phyloP scores from a whole-genome alignment of 2,888 invertebrate species.

The Odontomyia ornata region DNA sequence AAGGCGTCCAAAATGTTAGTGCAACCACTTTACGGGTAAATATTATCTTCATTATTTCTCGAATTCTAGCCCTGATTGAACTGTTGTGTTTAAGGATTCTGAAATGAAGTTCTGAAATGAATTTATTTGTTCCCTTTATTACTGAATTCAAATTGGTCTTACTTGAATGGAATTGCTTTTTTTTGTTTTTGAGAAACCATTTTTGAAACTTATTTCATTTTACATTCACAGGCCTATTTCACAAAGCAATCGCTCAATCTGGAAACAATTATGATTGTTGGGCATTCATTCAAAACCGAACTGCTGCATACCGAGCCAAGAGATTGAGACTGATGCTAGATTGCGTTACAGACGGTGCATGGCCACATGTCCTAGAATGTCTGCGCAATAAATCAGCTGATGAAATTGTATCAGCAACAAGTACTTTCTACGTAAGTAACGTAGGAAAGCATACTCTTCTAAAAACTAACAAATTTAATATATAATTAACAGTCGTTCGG shows the following conservation, averaged over 20 bases:
- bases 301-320: conserved; percentile 67
- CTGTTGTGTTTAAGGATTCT: too few relatives aligned
- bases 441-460: too few relatives aligned
- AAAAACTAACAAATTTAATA: background rate
- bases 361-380: conserved; percentile 67
- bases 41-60: too few relatives aligned
- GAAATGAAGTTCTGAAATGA: too few relatives aligned
- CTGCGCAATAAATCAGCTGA: conserved; percentile 68
- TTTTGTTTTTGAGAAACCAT: too few relatives aligned
- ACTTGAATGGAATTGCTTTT: too few relatives aligned
- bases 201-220: background rate
- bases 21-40: too few relatives aligned
- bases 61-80: too few relatives aligned
- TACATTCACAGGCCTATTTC: conserved; percentile 68
- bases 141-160: too few relatives aligned
- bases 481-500: conserved; percentile 65
- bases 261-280: conserved; percentile 72
- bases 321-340: conserved; percentile 68
- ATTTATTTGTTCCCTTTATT: too few relatives aligned
- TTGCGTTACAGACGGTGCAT: conserved; percentile 66
- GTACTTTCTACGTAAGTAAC: conserved; percentile 16
- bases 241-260: conserved; percentile 74
- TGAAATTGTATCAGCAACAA: conserved; percentile 67
- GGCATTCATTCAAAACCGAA: conserved; percentile 68
- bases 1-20: too few relatives aligned